Base-by-base conservation (phyloP, 2,797 vertebrate species). In the Adrianichthys oophorus region DNA sequence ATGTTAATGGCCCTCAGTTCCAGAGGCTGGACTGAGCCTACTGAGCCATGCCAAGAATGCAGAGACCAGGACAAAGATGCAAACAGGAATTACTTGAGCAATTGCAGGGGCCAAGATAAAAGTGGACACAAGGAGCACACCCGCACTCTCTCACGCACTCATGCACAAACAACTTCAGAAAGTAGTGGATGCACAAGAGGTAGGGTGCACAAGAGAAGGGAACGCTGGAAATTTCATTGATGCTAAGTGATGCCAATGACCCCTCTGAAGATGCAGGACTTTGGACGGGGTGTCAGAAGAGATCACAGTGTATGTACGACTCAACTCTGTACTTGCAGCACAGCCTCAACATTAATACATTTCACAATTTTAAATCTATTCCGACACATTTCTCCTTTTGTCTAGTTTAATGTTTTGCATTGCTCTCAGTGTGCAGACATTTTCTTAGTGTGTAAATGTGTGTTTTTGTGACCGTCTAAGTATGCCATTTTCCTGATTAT, bases 211-310 rank as follows among this genome's bases (percentile, higher is more conserved):
- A n/a, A n/a, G n/a, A 72, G 29, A 40, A 42, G 41, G 66, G 65
- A 73, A 57, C 59, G 50, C 47, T 41, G 72, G 63, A 48, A 42
- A 2, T 48, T 49, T 53, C 15, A 79, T 82, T 87, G 85, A 88
- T 75, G 82, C 65, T 85, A 79, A 91, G 80, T 66, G 68, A 87
- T 72, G 61, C 56, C 86, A 89, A 89, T 47, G 61, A 83, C 56
- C 57, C 74, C 76, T 51, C 51, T 15, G 16, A 21, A 48, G 23
- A 66, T 15, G 37, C 41, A 60, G 62, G 53, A 65, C 76, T 51
- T 16, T 68, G 66, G 55, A 75, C 50, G 62, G 24, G 54, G 45
- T 78, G 81, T 86, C 85, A 76, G 57, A 74, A 62, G 57, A 65
- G 43, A 86, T 90, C 59, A 60, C 49, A 72, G 53, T 41, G 15